Evolutionary conservation across 2,113 vertebrate genomes (phyloP).

Genomic region (Aleadryas rufinucha): DNA sequence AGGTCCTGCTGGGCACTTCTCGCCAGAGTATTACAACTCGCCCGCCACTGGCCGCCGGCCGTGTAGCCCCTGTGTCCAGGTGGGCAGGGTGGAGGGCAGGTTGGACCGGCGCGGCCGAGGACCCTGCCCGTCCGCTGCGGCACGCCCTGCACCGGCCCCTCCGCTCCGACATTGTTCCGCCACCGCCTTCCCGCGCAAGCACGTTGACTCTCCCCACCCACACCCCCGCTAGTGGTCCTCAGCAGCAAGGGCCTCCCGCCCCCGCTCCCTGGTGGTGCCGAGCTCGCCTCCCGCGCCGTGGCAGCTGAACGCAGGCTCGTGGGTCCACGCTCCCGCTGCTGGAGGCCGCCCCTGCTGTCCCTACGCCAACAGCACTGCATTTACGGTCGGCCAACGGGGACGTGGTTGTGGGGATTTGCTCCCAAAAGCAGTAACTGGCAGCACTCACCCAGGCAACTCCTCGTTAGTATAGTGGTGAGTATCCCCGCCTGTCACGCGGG

Average conservation of each 20-base stretch:
- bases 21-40: neutral
- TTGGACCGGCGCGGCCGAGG: rapidly evolving
- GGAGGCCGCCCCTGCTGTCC: rapidly evolving
- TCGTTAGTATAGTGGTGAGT: conserved; percentile 42
- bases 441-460: rapidly evolving
- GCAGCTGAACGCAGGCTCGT: no score
- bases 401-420: rapidly evolving
- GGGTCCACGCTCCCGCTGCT: rapidly evolving
- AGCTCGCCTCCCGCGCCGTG: neutral
- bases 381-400: rapidly evolving
- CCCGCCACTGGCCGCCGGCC: rapidly evolving
- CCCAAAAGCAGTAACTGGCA: rapidly evolving
- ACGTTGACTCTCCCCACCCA: no score
- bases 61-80: rapidly evolving
- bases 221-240: neutral
- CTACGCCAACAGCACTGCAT: rapidly evolving
- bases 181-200: neutral
- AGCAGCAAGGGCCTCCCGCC: neutral
- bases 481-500: conserved; percentile 41
- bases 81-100: rapidly evolving
- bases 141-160: neutral
- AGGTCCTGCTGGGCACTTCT: rapidly evolving
- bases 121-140: rapidly evolving
- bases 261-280: no score
- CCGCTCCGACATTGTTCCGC: neutral